Evolutionary conservation across 2,113 vertebrate species (phyloP), one percentile per base, ranked within the genome.

Genomic region (Cettia cetti): DNA sequence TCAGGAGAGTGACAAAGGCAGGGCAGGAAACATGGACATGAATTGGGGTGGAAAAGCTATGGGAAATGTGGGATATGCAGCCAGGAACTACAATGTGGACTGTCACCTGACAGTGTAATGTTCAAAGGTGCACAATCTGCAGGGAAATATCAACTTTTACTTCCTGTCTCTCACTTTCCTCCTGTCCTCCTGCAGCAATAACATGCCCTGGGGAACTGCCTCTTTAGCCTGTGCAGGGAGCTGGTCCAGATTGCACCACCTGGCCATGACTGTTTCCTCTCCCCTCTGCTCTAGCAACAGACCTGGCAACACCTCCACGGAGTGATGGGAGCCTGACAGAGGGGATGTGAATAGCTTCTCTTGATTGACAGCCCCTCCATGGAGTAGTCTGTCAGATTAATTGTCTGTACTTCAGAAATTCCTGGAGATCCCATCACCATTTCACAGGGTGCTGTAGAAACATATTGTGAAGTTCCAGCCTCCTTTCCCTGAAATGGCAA

Each of bases 371-470:
- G 65, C 19, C 44, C 49, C 61, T 84, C 53, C 65, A 7, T 24
- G 52, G 65, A 18, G 0, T 56, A 57, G 69, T 92, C 89, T 92
- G 89, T 95, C 83, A 95, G 57, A 87, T 89, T 91, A 45, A 50
- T 94, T 94, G 92, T 85, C 53, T 19, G 28, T 28, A 45, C 81
- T 89, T 70, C 72, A 87, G 61, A 89, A 96, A 83, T 92, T 92
- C 69, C 92, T 91, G 39, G 92, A 92, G 93, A 84, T 61, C 65
- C 66, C 59, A 81, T 92, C 71, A 77, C 88, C 44, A 15, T 84
- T 89, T 83, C 82, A 81, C 47, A 89, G 64, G 80, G 80, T 84
- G 89, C 86, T 1, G 18, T 68, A 57, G 72, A 89, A 94, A 84
- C 44, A 26, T 4, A 5, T 19, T 24, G n/a, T 1, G 10, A 65